phyloP scores from a whole-genome alignment of 1,140 invertebrate genomes.

The Scaptomyza graminum region DNA sequence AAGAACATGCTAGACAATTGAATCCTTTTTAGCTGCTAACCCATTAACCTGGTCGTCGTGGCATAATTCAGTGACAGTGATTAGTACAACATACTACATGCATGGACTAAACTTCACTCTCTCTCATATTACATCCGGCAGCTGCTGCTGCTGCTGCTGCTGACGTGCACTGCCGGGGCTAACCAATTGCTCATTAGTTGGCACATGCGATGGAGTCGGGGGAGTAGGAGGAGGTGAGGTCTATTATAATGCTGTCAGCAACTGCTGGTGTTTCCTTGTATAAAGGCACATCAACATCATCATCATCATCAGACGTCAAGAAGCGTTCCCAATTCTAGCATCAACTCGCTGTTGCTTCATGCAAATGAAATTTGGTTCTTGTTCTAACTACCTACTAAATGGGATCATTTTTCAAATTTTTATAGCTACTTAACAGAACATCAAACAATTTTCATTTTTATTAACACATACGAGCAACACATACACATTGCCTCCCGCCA shows the following conservation, averaged over 20 bases:
- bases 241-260: slow-evolving; percentile 65
- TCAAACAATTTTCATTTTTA: slow-evolving; percentile 81
- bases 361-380: slow-evolving; percentile 45
- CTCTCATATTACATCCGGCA: slow-evolving; percentile 16
- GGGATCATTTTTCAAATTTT: slow-evolving; percentile 78
- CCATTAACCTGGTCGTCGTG: background rate
- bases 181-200: slow-evolving; percentile 73
- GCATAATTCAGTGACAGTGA: slow-evolving; percentile 16
- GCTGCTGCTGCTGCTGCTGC: slow-evolving; percentile 7
- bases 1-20: too few species aligned
- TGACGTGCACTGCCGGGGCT: slow-evolving; percentile 32
- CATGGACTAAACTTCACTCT: background rate
- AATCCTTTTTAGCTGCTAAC: too few species aligned
- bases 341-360: slow-evolving; percentile 52
- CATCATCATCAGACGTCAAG: slow-evolving; percentile 10
- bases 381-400: slow-evolving; percentile 76
- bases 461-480: slow-evolving; percentile 53
- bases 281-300: slow-evolving; percentile 34
- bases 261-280: slow-evolving; percentile 16
- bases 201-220: slow-evolving; percentile 8
- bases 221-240: background rate
- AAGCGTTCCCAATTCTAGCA: slow-evolving; percentile 10
- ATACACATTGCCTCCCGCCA: slow-evolving; percentile 40
- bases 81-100: slow-evolving; percentile 11
- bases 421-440: slow-evolving; percentile 81